These are phyloP conservation scores for Neocrepidodera transversa DNA, from an alignment of 2,888 invertebrate genomes.

Conservation along the genomic window DNA sequence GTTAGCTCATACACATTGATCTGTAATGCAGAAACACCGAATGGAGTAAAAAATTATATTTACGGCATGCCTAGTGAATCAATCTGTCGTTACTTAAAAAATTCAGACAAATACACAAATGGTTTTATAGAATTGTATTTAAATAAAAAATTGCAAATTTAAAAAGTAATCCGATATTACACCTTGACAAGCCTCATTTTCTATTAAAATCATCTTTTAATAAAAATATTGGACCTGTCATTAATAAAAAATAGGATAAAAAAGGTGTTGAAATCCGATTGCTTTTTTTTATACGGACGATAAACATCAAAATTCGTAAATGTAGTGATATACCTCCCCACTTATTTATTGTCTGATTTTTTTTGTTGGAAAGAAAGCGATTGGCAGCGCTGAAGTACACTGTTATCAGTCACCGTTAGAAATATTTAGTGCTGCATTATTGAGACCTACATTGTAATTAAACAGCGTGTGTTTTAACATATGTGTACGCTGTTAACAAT, in stretches of 20 bases:
- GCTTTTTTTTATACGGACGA: slow-evolving; percentile 1
- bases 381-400: slow-evolving; percentile 18
- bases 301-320: slow-evolving; percentile 2
- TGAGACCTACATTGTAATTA: slow-evolving; percentile 58
- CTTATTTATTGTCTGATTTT: slow-evolving; percentile 22
- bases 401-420: background rate
- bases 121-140: too few relatives aligned
- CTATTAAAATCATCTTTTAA: too few relatives aligned
- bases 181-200: too few relatives aligned
- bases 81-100: slow-evolving; percentile 14
- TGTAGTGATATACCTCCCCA: background rate
- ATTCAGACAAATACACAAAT: slow-evolving; percentile 5
- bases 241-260: too few relatives aligned
- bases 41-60: too few relatives aligned
- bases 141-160: too few relatives aligned
- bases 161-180: too few relatives aligned
- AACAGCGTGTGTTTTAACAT: slow-evolving; percentile 61
- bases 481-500: slow-evolving; percentile 62
- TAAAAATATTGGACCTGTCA: too few relatives aligned
- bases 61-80: background rate
- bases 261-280: background rate
- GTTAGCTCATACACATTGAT: too few relatives aligned
- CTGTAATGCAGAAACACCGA: too few relatives aligned
- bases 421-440: slow-evolving; percentile 11
- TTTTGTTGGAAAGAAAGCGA: slow-evolving; percentile 11